A percentile compares a stretch with the other conserved stretches of the same genome.
These are phyloP conservation scores for Microctenopoma stevenorrisi DNA, from an alignment of 2,797 vertebrate genomes.

Conservation along the genomic window DNA sequence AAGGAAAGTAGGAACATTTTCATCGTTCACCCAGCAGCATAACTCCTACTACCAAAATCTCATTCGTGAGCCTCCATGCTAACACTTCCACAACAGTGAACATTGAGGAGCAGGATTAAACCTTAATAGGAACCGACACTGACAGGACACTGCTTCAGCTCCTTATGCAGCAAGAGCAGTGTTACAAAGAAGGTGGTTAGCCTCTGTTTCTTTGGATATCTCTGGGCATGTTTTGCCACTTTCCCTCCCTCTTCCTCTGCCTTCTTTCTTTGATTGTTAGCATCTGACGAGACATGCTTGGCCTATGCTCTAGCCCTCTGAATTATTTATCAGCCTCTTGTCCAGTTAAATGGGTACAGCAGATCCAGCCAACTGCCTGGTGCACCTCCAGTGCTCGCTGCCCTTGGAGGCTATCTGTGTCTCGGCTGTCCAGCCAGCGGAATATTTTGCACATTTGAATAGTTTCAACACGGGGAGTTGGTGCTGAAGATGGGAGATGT, in stretches of 20 bases:
- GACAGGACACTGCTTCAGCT: slow-evolving; percentile 52
- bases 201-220: slow-evolving; percentile 58
- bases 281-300: slow-evolving; percentile 69
- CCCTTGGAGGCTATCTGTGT: slow-evolving; percentile 61
- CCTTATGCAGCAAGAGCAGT: slow-evolving; percentile 36
- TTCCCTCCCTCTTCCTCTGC: slow-evolving; percentile 17
- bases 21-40: slow-evolving; percentile 34
- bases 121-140: slow-evolving; percentile 56
- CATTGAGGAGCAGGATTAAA: slow-evolving; percentile 57
- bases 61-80: slow-evolving; percentile 38
- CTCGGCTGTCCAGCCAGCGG: slow-evolving; percentile 60
- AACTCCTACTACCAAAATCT: slow-evolving; percentile 50
- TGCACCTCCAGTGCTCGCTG: slow-evolving; percentile 37
- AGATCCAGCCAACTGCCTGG: slow-evolving; percentile 64
- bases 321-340: slow-evolving; percentile 81
- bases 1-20: slow-evolving; percentile 5
- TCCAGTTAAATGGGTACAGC: slow-evolving; percentile 79
- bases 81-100: slow-evolving; percentile 56
- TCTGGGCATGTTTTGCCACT: slow-evolving; percentile 54
- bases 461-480: slow-evolving; percentile 18
- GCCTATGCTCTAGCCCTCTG: slow-evolving; percentile 70
- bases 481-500: slow-evolving; percentile 12
- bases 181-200: slow-evolving; percentile 56
- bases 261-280: slow-evolving; percentile 72
- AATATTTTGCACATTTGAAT: slow-evolving; percentile 58